Evolutionary conservation across 2,797 vertebrate species (phyloP), one percentile per base, ranked within the genome.

Genomic region (Spinus pinus): DNA sequence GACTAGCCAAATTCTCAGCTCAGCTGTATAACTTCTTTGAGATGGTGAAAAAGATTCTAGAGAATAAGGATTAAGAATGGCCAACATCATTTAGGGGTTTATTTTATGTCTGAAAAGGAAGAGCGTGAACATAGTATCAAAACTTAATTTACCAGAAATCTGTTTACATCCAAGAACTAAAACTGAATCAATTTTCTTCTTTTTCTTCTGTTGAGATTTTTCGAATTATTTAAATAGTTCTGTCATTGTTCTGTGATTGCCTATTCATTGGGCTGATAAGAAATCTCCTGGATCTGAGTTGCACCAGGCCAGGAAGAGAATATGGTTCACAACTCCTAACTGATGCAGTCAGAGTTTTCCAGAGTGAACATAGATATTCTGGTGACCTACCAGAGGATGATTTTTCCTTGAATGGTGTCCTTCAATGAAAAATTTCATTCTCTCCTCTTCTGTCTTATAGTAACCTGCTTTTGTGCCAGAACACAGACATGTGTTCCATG

Each of bases 101-200:
- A 51, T 75, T 94, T 94, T 80, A 42, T 71, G 11, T 47, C 41
- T 65, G 60, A 89, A 92, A 71, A 84, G 6, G 23, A 90, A 64
- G 11, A 31, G 11, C 39, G 86, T 64, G 81, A 67, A 44, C 20
- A 37, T 51, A 14, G 12, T 50, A 51, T n/a, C 54, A 82, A 95
- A 96, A 90, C n/a, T 75, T 37, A 17, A 61, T 65, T 94, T 88
- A 91, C 74, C 58, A 85, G 58, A 91, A 93, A 94, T 27, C 13
- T 93, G 13, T 75, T 90, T 71, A 54, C 77, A 75, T 53, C 39
- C 44, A 78, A 93, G 83, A 92, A 86, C 19, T 82, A 72, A 86
- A 91, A 86, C 6, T 44, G 46, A 94, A 94, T 82, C 42, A 7
- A 88, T 54, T 88, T 67, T 46, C 28, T 39, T 83, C 12, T 69